phyloP scores from a whole-genome alignment of 2,113 vertebrate genomes.

The Myanophis thanlyinensis region DNA sequence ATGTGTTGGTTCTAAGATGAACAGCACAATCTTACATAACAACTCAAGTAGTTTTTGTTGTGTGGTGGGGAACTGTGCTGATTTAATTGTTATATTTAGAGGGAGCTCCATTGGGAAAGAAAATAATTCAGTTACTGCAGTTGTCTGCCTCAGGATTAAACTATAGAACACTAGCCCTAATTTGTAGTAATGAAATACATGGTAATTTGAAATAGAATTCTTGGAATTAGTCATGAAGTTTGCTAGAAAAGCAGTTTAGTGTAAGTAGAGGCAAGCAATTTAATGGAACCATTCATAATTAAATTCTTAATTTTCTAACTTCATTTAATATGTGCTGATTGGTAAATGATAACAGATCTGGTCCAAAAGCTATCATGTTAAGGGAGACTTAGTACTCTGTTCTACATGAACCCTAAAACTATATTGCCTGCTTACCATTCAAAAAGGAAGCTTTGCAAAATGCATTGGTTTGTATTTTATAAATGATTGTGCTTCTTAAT shows the following conservation, averaged over 20 bases:
- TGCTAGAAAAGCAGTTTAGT: neutral
- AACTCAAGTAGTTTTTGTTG: neutral
- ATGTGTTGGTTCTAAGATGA: neutral
- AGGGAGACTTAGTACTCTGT: neutral
- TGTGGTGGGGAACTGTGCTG: neutral
- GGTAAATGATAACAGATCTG: neutral
- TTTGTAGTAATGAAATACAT: constrained; percentile 7
- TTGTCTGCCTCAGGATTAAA: neutral
- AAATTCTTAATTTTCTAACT: neutral
- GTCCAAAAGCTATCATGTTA: neutral
- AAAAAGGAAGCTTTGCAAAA: neutral
- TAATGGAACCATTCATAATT: neutral
- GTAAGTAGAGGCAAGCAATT: neutral
- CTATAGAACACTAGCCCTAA: neutral
- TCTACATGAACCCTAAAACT: neutral
- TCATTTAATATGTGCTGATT: neutral
- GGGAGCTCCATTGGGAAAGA: neutral
- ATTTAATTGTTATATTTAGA: neutral
- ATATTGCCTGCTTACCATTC: neutral
- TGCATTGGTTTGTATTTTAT: neutral
- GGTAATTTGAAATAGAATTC: neutral
- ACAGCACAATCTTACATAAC: neutral
- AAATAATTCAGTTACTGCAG: neutral
- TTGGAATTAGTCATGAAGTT: neutral
- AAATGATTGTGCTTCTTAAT: neutral